phyloP scores from a whole-genome alignment of 1,140 invertebrate species.

The Artemia franciscana region DNA sequence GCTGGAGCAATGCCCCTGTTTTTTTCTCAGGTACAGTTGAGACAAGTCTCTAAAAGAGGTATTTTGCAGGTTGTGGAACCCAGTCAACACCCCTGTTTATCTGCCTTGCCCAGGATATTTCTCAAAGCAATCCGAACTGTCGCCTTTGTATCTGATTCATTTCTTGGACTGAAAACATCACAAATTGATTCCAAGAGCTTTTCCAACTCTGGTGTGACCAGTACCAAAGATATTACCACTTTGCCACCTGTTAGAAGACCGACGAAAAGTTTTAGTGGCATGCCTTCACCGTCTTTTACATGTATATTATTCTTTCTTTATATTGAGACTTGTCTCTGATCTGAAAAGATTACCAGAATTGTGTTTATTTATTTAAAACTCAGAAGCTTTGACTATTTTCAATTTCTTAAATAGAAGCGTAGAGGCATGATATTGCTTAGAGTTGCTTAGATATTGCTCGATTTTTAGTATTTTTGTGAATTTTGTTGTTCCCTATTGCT shows the following conservation, averaged over 20 bases:
- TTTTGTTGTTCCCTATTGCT: no score
- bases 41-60: no score
- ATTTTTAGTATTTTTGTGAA: no score
- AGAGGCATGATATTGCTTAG: no score
- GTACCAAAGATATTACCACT: slow-evolving; percentile 20
- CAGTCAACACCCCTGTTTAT: slow-evolving; percentile 73
- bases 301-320: not conserved
- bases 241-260: slow-evolving; percentile 54
- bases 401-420: no score
- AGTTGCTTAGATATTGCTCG: no score
- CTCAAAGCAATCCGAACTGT: slow-evolving; percentile 78
- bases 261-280: slow-evolving; percentile 68
- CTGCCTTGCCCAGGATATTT: slow-evolving; percentile 65
- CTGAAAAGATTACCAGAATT: no score
- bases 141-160: slow-evolving; percentile 78
- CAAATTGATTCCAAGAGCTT: not conserved
- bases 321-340: no score
- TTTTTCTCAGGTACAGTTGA: slow-evolving; percentile 42
- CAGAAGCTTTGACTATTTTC: no score
- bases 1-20: no score
- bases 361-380: no score
- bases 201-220: not conserved
- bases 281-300: slow-evolving; percentile 28
- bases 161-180: slow-evolving; percentile 34
- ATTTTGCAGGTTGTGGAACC: slow-evolving; percentile 40